These are phyloP conservation scores for Apamea epomidion DNA, from an alignment of 2,888 invertebrate genomes.

Conservation along the genomic window DNA sequence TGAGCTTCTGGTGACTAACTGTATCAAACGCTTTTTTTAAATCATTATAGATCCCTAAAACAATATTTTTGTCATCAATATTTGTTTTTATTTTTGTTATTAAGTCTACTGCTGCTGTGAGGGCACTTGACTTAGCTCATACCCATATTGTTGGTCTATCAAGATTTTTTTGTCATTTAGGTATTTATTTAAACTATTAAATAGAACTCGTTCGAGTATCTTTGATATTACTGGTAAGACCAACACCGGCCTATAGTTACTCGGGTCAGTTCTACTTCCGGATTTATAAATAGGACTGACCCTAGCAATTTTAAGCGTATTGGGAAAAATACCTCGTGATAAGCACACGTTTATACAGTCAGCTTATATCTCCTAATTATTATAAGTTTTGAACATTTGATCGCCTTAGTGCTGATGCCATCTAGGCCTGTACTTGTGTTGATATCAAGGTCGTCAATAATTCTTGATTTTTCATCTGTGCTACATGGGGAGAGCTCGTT, in stretches of 20 bases:
- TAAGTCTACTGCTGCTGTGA: conserved; percentile 16
- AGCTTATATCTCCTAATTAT: no score
- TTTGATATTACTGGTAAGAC: conserved; percentile 28
- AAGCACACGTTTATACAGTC: no score
- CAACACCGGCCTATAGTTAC: conserved; percentile 12
- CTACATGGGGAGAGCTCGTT: no score
- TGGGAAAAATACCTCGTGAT: neutral
- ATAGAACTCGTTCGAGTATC: conserved; percentile 28
- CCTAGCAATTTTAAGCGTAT: neutral
- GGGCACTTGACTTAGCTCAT: conserved; percentile 22
- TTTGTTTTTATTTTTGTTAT: conserved; percentile 15
- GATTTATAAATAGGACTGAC: conserved; percentile 2
- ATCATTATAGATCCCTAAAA: no score
- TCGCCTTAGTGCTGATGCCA: neutral
- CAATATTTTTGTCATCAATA: neutral
- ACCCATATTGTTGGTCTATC: conserved; percentile 28
- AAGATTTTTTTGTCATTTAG: conserved; percentile 14
- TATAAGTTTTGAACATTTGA: conserved; percentile 1
- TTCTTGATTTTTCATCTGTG: neutral
- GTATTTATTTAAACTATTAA: conserved; percentile 7
- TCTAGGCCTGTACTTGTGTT: neutral
- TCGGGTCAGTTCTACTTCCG: neutral
- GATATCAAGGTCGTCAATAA: neutral
- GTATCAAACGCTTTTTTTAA: no score
- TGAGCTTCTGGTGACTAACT: no score